Base-by-base conservation (phyloP, 2,888 invertebrate genomes). In the Drosophila ustulata region DNA sequence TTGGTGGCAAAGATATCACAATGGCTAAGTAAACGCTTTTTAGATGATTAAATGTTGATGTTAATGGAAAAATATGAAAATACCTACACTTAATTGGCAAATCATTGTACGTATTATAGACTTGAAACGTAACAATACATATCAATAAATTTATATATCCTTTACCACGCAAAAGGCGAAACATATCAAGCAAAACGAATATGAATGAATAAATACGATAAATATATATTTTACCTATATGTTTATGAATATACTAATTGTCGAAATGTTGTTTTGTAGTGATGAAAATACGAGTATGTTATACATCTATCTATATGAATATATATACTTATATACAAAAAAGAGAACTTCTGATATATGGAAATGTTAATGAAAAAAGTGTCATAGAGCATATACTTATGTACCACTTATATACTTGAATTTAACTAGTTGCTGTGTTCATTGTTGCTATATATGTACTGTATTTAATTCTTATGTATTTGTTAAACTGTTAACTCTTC, bases 51-150 rank as follows among this genome's bases (percentile, higher is more conserved):
- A 66, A 67, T 32, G 50, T 70, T 74, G 39, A 41, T 67, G 71
- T 77, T 66, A 45, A 37, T 37, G n/a, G 4, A 37, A 37, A 37
- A 9, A 34, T 8, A 11, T 11, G 46, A 53, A 45, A 49, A 23
- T 41, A 53, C 26, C 26, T 55, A 62, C 58, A 67, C 23, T 59
- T 61, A 46, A 67, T 64, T 66, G 32, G 64, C 66, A 73, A 80
- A 88, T 81, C 73, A 66, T 68, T 63, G 52, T 76, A 71, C 71
- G 77, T 81, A 72, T 76, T 76, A 91, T 87, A 91, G 91, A 91
- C 91, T 91, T 91, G 87, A 90, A 79, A 70, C 61, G 76, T 77
- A 91, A 89, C 86, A 82, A 90, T 88, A 86, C 89, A 90, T 89
- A 90, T 91, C 89, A 88, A 82, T 76, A 82, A 81, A 76, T 65